A percentile compares a stretch with the other conserved stretches of the same genome.
Conservation (phyloP, 2,797 vertebrate species). For the Alectoris magna region DNA sequence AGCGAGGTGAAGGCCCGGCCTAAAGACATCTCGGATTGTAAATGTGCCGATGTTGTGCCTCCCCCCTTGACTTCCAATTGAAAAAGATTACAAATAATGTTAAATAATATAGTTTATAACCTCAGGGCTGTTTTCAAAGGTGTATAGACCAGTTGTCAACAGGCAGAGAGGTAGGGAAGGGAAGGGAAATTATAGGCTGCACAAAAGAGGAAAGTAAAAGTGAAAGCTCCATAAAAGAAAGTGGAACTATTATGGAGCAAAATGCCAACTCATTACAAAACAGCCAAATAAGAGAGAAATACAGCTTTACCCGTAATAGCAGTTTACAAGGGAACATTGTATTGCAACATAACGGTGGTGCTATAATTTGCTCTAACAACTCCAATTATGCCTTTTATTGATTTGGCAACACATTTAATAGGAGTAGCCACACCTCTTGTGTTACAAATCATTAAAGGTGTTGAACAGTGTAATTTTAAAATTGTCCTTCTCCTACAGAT, state of each 20-base stretch:
- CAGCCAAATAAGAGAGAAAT: conserved; percentile 90
- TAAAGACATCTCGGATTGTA: conserved; percentile 12
- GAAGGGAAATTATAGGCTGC: conserved; percentile 92
- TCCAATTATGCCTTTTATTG: conserved; percentile 99
- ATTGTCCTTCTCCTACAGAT: conserved; percentile 92
- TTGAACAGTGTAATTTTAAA: conserved; percentile 98
- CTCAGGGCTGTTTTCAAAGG: conserved; percentile 82
- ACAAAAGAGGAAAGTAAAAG: conserved; percentile 93
- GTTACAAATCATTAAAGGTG: conserved; percentile 98
- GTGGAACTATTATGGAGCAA: conserved; percentile 94
- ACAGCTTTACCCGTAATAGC: conserved; percentile 92
- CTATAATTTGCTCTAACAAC: conserved; percentile 99
- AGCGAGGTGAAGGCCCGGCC: conserved; percentile 34
- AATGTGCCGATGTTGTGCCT: conserved; percentile 35
- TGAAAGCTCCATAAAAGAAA: conserved; percentile 95
- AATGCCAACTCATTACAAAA: conserved; percentile 94
- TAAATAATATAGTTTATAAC: conserved; percentile 85
- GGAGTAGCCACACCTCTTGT: conserved; percentile 96
- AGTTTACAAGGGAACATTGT: conserved; percentile 97
- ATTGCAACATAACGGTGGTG: conserved; percentile 94
- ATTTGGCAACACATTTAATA: conserved; percentile 99
- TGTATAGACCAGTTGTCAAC: conserved; percentile 80
- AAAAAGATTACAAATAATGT: conserved; percentile 82
- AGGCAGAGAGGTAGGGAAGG: conserved; percentile 78
- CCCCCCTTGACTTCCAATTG: conserved; percentile 75